Base-by-base conservation (phyloP, 2,113 vertebrate species). In the Actenoides hombroni region DNA sequence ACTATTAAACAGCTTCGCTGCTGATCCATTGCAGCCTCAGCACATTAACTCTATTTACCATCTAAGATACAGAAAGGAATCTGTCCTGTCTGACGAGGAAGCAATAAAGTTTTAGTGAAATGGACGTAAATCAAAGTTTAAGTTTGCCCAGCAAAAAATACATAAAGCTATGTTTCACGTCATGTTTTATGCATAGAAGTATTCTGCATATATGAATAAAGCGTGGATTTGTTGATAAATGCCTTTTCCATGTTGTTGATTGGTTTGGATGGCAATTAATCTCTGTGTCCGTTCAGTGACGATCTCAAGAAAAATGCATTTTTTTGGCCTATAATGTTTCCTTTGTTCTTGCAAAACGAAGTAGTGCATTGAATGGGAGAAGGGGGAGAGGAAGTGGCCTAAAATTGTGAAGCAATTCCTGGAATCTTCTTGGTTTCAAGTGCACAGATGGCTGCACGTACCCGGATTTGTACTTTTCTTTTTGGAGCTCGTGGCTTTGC, bases 21-120 rank as follows among this genome's bases (percentile, higher is more conserved):
- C n/a, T 74, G 90, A 95, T 95, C 83, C 79, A 93, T 87, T 86
- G 70, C 92, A 87, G 92, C 95, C 95, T 97, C 91, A 97, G 94
- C 90, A 97, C 95, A 96, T 98, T 98, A 98, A 97, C 97, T 93
- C 92, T 97, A 97, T 97, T 98, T 98, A 97, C 95, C 76, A 39
- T 95, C 96, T 91, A 89, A 97, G 94, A 97, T 95, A 96, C 92
- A 98, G 97, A 97, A 96, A 98, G 90, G 96, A 98, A 93, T 95
- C 96, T 97, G 96, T 97, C 93, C 93, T 90, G 9, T 96, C 94
- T 92, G 96, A 97, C 69, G 95, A 98, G 94, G 94, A 97, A 97
- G 96, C 95, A 77, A 83, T 97, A 98, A 98, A 97, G 76, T 96
- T 97, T 97, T 96, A 97, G 96, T 95, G 96, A 97, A 92, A 95